Percentiles rank a stretch among this genome's conserved stretches.
Conservation (phyloP, 2,797 vertebrate genomes). For the Acanthurus lineatus region DNA sequence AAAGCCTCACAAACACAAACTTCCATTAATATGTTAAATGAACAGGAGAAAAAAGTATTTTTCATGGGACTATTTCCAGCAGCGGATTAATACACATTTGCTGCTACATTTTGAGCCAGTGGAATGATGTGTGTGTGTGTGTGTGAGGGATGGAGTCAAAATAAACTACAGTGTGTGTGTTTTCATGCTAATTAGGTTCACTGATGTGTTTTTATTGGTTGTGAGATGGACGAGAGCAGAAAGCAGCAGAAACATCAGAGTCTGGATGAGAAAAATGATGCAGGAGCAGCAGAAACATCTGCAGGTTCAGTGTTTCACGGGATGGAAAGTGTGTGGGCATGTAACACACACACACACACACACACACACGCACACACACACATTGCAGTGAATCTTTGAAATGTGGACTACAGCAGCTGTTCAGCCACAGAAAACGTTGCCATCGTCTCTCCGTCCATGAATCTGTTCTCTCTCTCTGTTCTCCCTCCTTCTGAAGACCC, state of each 20-base stretch:
- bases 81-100: background rate
- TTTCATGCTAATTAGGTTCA: background rate
- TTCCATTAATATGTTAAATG: background rate
- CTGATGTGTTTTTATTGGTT: background rate
- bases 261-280: background rate
- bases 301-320: background rate
- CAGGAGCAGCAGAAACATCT: background rate
- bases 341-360: conserved; percentile 15
- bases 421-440: conserved; percentile 13
- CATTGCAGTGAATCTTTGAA: conserved; percentile 15
- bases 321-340: background rate
- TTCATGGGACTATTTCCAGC: background rate
- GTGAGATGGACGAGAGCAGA: background rate
- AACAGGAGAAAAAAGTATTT: background rate
- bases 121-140: background rate
- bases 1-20: background rate
- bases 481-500: conserved; percentile 44
- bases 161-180: background rate
- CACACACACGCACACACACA: conserved; percentile 13
- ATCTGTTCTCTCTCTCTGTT: conserved; percentile 16
- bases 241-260: background rate
- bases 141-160: background rate
- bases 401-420: conserved; percentile 14
- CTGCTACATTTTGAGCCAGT: background rate
- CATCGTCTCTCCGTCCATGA: background rate